Evolutionary conservation across 2,888 invertebrate species (phyloP).

Genomic region (Andrena marginata): DNA sequence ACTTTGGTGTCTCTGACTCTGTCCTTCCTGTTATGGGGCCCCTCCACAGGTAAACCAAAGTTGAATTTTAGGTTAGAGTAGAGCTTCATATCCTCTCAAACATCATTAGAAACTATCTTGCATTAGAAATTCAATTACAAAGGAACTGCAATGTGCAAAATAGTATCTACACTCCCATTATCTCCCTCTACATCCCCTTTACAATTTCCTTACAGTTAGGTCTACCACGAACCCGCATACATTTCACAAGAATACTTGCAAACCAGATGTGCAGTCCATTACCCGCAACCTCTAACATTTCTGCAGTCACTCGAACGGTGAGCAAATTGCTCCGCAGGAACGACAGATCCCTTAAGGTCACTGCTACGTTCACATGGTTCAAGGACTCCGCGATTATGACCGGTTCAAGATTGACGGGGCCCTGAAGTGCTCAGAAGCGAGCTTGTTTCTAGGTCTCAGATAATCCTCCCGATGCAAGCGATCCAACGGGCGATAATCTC

Average conservation of each 20-base stretch:
- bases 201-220: neutral
- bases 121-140: neutral
- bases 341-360: neutral
- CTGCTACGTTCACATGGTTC: neutral
- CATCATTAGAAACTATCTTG: neutral
- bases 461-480: neutral
- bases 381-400: neutral
- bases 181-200: no score
- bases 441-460: neutral
- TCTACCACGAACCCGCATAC: neutral
- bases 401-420: slow-evolving; percentile 1
- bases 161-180: no score
- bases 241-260: neutral
- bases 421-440: neutral
- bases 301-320: neutral
- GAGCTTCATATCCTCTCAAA: neutral
- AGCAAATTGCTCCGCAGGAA: neutral
- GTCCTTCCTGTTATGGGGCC: no score
- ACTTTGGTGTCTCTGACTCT: no score
- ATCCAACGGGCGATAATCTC: neutral
- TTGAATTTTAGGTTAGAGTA: neutral
- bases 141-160: neutral
- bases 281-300: neutral
- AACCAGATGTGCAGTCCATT: no score
- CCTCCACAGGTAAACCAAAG: no score